Evolutionary conservation across 2,888 invertebrate species (phyloP), one percentile per base, ranked within the genome.

Genomic region (Eristalis pertinax): DNA sequence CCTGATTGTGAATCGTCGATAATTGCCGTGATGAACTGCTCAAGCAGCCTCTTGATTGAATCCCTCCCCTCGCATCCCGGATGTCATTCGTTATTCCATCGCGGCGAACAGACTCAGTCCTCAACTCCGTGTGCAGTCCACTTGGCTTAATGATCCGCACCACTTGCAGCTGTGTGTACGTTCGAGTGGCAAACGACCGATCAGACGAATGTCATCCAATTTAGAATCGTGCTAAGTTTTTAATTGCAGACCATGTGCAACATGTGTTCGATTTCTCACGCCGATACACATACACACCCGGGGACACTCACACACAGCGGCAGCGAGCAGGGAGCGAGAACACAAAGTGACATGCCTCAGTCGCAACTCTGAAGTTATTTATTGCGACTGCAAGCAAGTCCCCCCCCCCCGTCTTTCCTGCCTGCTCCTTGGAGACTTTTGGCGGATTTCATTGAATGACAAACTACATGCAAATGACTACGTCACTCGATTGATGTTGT

Each of bases 221-320:
- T 87, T 72, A 68, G 64, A 75, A 68, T 76, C 67, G 79, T 79
- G 83, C 83, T 70, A 83, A 79, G 56, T 87, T 83, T 76, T 83
- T 87, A 87, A 87, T 87, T 87, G 83, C 83, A 79, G 72, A 62
- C 79, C 83, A 75, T 87, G 83, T 87, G 86, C 70, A 83, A 79
- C 86, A 87, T 79, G 65, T 87, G 86, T 87, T 87, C 35, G 50
- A 56, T 74, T 83, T 87, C 86, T 87, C 86, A 87, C 83, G 78
- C 78, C 32, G 32, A 32, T 10, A 10, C 32, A 32, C 5, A 32
- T 73, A 29, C 32, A 77, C 32, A 73, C 29, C 1, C 62, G 58
- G 8, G 7, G 29, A 38, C 13, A 15, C 24, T 22, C 7, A 50
- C 41, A 63, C 22, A 13, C 26, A n/a, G 22, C 2, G 19, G 7